Base-by-base conservation (phyloP, 2,797 vertebrate genomes). In the Stomatorhinus walkeri region DNA sequence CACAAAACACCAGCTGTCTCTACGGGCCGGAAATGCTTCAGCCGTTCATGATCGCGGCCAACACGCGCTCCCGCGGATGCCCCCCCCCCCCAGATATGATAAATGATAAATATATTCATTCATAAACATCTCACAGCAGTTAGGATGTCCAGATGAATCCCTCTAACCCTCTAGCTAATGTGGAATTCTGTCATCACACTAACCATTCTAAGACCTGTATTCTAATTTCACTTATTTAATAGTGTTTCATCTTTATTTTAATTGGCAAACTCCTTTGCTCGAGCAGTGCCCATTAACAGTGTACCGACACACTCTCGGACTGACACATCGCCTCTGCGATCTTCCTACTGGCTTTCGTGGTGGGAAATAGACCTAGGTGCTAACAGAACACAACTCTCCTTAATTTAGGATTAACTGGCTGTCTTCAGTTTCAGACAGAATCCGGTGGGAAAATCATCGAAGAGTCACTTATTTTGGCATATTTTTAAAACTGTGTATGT, bases 121-220 rank as follows among this genome's bases (percentile, higher is more conserved):
- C 86, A 87, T 87, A 87, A 87, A 49, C 86, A 87, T 87, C 19
- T 64, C 7, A 9, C 86, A 40, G 85, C 24, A 40, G 32, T 32
- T 14, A 22, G 28, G 19, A 22, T 4, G 52, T 61, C 54, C 3
- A 61, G 16, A 87, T 3, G 16, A 64, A n/a, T 5, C 12, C 12
- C 32, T 40, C 56, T 9, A 40, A 36, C 32, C 14, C 22, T 86
- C 85, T 22, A 4, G 46, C n/a, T 52, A 85, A 32, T 85, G 10
- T 14, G 43, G 19, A 22, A 14, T 52, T 51, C 2, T 85, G 9
- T 24, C 51, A 86, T 49, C 7, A 43, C 28, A 76, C 3, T 14
- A 40, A 76, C 14, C n/a, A 46, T 46, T 79, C 36, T n/a, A 79
- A 79, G 16, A 16, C 72, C 72, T 46, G 64, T 72, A 72, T 72